Percentiles rank a stretch among this genome's conserved stretches.
phyloP scores from a whole-genome alignment of 2,113 vertebrate species.

The Aleadryas rufinucha region DNA sequence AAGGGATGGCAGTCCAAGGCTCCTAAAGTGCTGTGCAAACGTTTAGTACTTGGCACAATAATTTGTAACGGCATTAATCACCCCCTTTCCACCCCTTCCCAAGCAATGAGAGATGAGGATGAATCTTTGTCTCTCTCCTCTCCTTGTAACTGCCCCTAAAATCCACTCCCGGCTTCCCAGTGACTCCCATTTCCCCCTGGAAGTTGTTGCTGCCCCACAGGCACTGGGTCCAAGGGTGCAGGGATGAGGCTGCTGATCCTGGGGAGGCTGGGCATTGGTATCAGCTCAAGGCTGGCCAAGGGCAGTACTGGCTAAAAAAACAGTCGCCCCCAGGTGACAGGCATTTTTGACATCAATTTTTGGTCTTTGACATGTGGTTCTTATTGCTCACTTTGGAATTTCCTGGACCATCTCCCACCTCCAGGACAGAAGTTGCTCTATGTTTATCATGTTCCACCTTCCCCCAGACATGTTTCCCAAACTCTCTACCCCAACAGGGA shows the following conservation, averaged over 20 bases:
- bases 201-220: not conserved
- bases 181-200: not conserved
- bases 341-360: not conserved
- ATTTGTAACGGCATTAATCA: not conserved
- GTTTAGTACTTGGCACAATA: not conserved
- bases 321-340: not conserved
- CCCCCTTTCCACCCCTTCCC: not conserved
- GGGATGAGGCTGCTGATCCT: not conserved
- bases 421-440: not conserved
- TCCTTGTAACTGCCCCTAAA: not conserved
- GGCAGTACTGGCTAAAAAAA: not conserved
- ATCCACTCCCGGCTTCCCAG: not conserved
- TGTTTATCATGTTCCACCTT: rapidly evolving
- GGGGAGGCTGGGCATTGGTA: rapidly evolving
- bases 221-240: not conserved
- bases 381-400: not conserved
- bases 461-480: not conserved
- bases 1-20: not conserved
- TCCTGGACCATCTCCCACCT: not conserved
- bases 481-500: not conserved
- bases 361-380: not conserved
- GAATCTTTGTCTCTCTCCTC: not conserved
- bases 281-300: not conserved
- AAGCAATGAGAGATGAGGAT: not conserved
- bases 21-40: slow-evolving; percentile 42